These are phyloP conservation scores for Chymomyza procnemis DNA, from an alignment of 2,888 invertebrate species.

Conservation along the genomic window DNA sequence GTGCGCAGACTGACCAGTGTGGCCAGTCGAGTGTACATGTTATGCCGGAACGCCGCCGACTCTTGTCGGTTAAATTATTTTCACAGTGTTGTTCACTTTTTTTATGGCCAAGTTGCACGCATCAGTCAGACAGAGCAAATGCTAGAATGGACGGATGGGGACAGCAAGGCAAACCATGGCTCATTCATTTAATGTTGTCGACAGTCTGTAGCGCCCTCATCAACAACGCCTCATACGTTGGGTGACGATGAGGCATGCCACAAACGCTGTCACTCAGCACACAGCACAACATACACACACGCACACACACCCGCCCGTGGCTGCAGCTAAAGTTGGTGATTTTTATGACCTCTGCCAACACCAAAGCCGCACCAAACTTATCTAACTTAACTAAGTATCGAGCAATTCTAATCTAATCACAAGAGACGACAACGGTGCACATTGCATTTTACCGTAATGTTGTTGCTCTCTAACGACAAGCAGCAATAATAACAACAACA, in stretches of 20 bases:
- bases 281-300: no score
- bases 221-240: constrained; percentile 22
- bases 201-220: constrained; percentile 4
- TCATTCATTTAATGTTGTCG: constrained; percentile 10
- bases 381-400: constrained; percentile 64
- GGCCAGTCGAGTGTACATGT: constrained; percentile 46
- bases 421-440: constrained; percentile 27
- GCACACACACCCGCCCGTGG: no score
- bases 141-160: not conserved
- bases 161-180: not conserved
- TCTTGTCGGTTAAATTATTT: constrained; percentile 64
- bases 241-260: not conserved
- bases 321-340: constrained; percentile 30
- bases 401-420: constrained; percentile 67
- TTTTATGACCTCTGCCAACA: constrained; percentile 68
- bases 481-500: not conserved
- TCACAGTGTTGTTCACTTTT: constrained; percentile 40
- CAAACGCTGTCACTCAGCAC: no score
- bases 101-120: constrained; percentile 71
- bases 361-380: constrained; percentile 57
- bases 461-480: constrained; percentile 47
- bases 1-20: constrained; percentile 40
- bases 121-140: constrained; percentile 51
- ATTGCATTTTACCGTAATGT: constrained; percentile 35
- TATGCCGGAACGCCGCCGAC: constrained; percentile 28